A percentile compares a stretch with the other conserved stretches of the same genome.
Conservation (phyloP, 2,113 vertebrate genomes). For the Marmota monax region DNA sequence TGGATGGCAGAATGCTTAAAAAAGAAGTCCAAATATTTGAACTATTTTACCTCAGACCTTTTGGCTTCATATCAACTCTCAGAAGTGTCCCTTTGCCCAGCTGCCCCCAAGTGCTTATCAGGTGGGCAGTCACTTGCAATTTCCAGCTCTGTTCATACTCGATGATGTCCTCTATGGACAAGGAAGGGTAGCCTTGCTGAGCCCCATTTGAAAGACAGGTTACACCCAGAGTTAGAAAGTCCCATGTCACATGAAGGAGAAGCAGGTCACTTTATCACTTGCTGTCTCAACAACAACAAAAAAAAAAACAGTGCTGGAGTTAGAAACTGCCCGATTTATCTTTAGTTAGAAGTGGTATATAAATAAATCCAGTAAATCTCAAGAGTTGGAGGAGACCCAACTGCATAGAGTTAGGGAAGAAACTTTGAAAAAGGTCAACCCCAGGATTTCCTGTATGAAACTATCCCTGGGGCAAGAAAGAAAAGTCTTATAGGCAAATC, state of each 20-base stretch:
- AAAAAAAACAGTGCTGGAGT: neutral
- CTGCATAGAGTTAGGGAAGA: neutral
- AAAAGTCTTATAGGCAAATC: neutral
- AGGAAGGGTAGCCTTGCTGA: neutral
- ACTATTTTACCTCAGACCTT: neutral
- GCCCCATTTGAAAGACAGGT: neutral
- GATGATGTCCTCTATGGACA: neutral
- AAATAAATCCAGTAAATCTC: conserved; percentile 41
- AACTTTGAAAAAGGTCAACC: conserved; percentile 57
- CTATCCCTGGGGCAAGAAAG: neutral
- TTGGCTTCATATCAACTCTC: neutral
- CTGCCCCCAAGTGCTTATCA: neutral
- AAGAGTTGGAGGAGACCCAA: conserved; percentile 25
- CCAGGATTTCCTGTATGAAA: neutral
- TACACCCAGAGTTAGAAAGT: neutral
- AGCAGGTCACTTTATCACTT: neutral
- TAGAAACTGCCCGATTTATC: conserved; percentile 37
- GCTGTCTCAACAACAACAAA: neutral
- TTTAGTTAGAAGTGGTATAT: conserved; percentile 54
- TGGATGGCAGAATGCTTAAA: neutral
- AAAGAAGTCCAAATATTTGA: neutral
- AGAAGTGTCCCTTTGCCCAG: neutral
- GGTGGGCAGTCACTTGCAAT: neutral
- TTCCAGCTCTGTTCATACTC: neutral
- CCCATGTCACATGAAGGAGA: neutral